phyloP scores from a whole-genome alignment of 2,888 invertebrate genomes.

The Rotaria magnacalcarata region DNA sequence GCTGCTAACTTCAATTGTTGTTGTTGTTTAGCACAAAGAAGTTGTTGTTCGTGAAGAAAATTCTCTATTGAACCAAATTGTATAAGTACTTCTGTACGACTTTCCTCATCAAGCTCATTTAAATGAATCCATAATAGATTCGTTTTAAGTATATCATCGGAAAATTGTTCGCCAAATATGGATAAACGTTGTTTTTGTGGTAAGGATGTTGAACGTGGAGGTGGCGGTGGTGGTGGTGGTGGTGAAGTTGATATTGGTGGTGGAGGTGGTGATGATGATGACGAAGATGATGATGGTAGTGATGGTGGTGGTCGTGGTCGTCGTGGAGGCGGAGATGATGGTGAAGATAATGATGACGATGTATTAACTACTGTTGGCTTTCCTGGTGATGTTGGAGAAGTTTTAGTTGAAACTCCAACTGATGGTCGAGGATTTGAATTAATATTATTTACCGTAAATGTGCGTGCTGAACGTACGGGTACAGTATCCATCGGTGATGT shows the following conservation, averaged over 20 bases:
- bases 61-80: constrained; percentile 25
- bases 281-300: not conserved
- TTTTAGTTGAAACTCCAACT: not conserved
- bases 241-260: not conserved
- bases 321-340: not conserved
- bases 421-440: not conserved
- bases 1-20: not conserved
- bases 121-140: constrained; percentile 14
- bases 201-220: not conserved
- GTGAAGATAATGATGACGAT: not conserved
- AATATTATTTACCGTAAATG: not conserved
- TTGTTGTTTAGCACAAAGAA: not conserved
- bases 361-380: not conserved
- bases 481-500: not conserved
- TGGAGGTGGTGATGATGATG: not conserved
- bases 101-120: constrained; percentile 15
- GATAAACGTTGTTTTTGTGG: not conserved
- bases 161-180: not conserved
- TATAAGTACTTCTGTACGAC: not conserved
- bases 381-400: not conserved
- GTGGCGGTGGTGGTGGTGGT: not conserved
- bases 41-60: constrained; percentile 5
- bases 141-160: not conserved
- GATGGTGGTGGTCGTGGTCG: not conserved
- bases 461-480: not conserved